Conservation (phyloP, 2,888 invertebrate species). For the Crepidodera aurea region DNA sequence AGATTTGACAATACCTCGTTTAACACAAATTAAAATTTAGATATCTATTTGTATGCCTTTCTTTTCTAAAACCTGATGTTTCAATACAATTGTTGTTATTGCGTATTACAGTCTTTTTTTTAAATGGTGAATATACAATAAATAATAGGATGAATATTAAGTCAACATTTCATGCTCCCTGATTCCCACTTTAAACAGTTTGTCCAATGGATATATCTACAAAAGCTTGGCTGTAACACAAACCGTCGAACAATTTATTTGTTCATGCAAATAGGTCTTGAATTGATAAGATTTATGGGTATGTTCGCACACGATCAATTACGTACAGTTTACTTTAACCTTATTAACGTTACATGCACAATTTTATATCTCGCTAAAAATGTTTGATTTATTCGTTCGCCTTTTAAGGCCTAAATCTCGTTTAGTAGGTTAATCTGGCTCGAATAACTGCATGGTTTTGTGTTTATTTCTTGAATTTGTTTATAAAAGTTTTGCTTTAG, state of each 20-base stretch:
- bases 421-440: not conserved
- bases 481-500: not conserved
- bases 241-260: not conserved
- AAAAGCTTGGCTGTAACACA: too few species aligned
- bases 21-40: too few species aligned
- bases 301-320: slow-evolving; percentile 1
- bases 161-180: too few species aligned
- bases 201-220: too few species aligned
- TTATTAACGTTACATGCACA: not conserved
- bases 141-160: too few species aligned
- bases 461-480: not conserved
- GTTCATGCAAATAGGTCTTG: not conserved
- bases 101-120: too few species aligned
- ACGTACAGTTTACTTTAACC: not conserved
- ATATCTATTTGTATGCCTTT: too few species aligned
- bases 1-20: too few species aligned
- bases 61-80: too few species aligned
- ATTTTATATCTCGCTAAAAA: not conserved
- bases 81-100: too few species aligned
- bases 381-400: not conserved
- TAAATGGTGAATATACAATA: too few species aligned
- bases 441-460: not conserved
- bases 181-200: too few species aligned
- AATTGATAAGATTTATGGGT: not conserved
- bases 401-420: not conserved